Conservation (phyloP, 2,797 vertebrate genomes). For the Rhabdomys pumilio region DNA sequence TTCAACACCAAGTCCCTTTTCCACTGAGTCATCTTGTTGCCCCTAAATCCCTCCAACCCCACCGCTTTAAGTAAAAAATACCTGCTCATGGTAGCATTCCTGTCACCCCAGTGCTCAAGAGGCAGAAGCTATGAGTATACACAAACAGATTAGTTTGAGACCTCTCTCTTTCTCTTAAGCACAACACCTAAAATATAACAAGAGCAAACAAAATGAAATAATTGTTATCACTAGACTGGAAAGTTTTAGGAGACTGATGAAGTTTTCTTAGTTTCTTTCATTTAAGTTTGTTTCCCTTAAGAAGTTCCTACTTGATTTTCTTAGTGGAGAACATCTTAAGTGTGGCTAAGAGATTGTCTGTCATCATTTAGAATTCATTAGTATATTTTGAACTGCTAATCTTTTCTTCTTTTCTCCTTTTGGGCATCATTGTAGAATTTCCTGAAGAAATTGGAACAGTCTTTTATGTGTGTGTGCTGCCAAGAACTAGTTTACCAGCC, state of each 20-base stretch:
- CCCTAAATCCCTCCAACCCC: neutral
- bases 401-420: constrained; percentile 71
- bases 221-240: neutral
- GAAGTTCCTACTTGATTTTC: constrained; percentile 63
- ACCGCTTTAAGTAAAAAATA: no score
- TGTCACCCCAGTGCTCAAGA: neutral
- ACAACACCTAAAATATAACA: neutral
- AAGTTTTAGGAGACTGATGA: neutral
- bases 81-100: neutral
- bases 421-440: constrained; percentile 93
- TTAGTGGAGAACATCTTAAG: constrained; percentile 48
- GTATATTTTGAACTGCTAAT: constrained; percentile 64
- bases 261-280: neutral
- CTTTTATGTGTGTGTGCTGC: constrained; percentile 99
- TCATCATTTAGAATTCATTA: constrained; percentile 59
- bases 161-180: neutral
- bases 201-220: neutral
- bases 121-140: neutral
- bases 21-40: neutral
- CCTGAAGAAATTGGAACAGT: constrained; percentile 97
- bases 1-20: no score
- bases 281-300: constrained; percentile 24
- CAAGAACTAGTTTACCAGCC: constrained; percentile 99
- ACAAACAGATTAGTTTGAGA: neutral
- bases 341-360: neutral